phyloP scores from a whole-genome alignment of 2,797 vertebrate species.

The Fundulus diaphanus region DNA sequence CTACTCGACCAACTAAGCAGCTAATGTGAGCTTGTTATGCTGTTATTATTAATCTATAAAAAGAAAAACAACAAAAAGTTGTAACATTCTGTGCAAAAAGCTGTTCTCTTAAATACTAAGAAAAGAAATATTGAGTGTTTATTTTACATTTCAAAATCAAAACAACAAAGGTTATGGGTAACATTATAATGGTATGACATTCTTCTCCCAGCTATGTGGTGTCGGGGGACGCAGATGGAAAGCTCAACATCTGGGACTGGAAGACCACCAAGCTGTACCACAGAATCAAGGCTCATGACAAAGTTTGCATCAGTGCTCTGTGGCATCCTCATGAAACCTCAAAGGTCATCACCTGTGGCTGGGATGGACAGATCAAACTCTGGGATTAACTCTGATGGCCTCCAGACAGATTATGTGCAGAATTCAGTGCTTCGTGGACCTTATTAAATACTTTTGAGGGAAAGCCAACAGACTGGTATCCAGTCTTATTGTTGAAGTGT shows the following conservation, averaged over 20 bases:
- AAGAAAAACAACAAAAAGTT: too few relatives aligned
- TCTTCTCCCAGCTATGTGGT: slow-evolving; percentile 89
- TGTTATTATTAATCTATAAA: too few relatives aligned
- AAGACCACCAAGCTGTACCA: slow-evolving; percentile 99
- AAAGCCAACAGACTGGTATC: slow-evolving; percentile 80
- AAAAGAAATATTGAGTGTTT: neutral
- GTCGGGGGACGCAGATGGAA: slow-evolving; percentile 97
- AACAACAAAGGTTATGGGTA: neutral
- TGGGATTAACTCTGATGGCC: slow-evolving; percentile 85
- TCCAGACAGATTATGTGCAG: slow-evolving; percentile 7
- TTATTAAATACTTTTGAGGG: slow-evolving; percentile 17
- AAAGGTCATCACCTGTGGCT: slow-evolving; percentile 97
- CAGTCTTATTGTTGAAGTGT: slow-evolving; percentile 71
- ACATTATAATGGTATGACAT: neutral
- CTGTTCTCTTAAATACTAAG: neutral
- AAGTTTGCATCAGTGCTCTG: slow-evolving; percentile 97
- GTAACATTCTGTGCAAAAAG: neutral
- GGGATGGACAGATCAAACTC: slow-evolving; percentile 97
- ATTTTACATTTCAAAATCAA: neutral
- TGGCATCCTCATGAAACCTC: slow-evolving; percentile 99
- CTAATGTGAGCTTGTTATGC: too few relatives aligned
- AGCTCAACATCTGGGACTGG: slow-evolving; percentile 99
- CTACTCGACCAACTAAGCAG: neutral
- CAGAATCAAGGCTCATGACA: slow-evolving; percentile 97
- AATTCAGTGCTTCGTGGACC: slow-evolving; percentile 5